These are phyloP conservation scores for Pao palembangensis DNA, from an alignment of 2,113 vertebrate genomes.

Conservation along the genomic window DNA sequence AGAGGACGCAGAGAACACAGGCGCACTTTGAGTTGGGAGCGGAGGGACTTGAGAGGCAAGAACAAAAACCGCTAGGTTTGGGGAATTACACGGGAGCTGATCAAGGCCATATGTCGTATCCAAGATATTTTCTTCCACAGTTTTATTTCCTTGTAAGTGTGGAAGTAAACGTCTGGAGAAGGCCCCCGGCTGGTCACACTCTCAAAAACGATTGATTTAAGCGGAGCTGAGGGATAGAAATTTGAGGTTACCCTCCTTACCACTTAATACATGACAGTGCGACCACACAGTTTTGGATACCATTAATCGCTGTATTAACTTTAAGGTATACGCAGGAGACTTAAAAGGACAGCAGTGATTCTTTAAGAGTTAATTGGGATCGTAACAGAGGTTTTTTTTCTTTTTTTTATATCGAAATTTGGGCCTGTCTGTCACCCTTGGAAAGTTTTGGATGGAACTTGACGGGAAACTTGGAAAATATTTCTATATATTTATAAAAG, in stretches of 20 bases:
- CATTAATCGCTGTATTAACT: slow-evolving; percentile 27
- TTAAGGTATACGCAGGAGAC: no score
- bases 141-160: not conserved
- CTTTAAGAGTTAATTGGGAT: no score
- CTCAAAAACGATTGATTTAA: slow-evolving; percentile 20
- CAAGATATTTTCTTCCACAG: not conserved
- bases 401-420: not conserved
- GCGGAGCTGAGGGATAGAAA: slow-evolving; percentile 33
- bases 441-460: slow-evolving; percentile 20
- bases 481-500: slow-evolving; percentile 28
- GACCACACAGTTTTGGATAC: slow-evolving; percentile 17
- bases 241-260: no score
- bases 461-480: slow-evolving; percentile 50
- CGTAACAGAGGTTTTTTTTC: not conserved
- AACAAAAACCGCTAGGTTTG: slow-evolving; percentile 63
- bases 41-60: slow-evolving; percentile 69
- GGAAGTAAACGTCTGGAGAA: not conserved
- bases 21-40: slow-evolving; percentile 67
- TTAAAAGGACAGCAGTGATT: no score
- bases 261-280: slow-evolving; percentile 17
- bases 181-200: not conserved
- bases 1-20: slow-evolving; percentile 63
- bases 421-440: no score
- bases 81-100: slow-evolving; percentile 53
- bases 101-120: slow-evolving; percentile 35